Evolutionary conservation across 2,888 invertebrate species (phyloP).

Genomic region (Crossocerus cetratus): DNA sequence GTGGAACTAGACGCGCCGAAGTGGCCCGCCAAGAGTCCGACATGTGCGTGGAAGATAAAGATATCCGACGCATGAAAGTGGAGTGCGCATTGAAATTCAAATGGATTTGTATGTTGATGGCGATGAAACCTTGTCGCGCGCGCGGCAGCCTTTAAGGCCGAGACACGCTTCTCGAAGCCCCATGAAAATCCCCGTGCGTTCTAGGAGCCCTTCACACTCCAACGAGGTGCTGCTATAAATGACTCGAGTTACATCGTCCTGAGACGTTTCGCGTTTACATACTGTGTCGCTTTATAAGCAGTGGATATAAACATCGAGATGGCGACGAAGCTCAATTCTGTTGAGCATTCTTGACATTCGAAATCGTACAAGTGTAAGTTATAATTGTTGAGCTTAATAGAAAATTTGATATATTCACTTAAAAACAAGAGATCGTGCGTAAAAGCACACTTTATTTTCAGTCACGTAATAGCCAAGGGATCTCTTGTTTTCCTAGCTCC

Average conservation of each 20-base stretch:
- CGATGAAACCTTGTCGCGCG: constrained; percentile 10
- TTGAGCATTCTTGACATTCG: no score
- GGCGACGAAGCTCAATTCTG: no score
- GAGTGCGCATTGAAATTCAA: constrained; percentile 24
- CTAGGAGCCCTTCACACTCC: not conserved
- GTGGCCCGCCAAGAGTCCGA: not conserved
- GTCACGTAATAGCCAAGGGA: not conserved
- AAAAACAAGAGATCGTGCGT: no score
- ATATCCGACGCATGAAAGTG: not conserved
- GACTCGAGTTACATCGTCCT: no score
- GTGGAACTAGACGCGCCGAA: not conserved
- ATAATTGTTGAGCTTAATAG: no score
- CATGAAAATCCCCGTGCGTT: not conserved
- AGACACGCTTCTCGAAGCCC: not conserved
- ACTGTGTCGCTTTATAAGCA: no score
- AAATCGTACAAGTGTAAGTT: no score
- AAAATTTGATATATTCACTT: no score
- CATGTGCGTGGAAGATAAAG: not conserved
- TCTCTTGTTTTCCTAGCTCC: constrained; percentile 5
- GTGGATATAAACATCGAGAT: no score
- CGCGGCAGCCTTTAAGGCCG: not conserved
- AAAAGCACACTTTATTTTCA: no score
- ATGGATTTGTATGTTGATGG: constrained; percentile 26
- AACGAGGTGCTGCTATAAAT: not conserved
- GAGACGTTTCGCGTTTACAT: no score